Conservation (phyloP, 2,113 vertebrate genomes). For the Callospermophilus lateralis region DNA sequence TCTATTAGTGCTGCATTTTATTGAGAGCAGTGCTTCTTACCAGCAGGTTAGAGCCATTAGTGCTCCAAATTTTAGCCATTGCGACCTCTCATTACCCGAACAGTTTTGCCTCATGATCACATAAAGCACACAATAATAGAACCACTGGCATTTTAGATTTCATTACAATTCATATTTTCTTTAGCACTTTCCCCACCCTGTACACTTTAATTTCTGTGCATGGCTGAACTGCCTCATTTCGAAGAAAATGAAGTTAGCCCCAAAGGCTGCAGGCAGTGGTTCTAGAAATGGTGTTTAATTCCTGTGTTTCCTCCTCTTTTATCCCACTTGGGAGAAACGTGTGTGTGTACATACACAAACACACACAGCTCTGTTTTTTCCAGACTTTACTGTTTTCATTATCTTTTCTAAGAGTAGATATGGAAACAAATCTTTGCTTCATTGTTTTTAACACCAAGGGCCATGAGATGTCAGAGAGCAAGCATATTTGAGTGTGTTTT, state of each 20-base stretch:
- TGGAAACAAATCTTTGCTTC: slow-evolving; percentile 54
- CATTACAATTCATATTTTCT: slow-evolving; percentile 80
- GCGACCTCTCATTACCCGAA: slow-evolving; percentile 81
- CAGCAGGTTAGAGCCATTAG: slow-evolving; percentile 69
- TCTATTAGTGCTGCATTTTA: slow-evolving; percentile 72
- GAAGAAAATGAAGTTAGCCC: slow-evolving; percentile 61
- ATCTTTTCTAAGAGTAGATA: slow-evolving; percentile 11
- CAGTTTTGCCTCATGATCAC: slow-evolving; percentile 68
- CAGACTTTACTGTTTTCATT: not conserved
- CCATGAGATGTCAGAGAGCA: not conserved
- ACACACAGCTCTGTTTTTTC: not conserved
- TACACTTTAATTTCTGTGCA: slow-evolving; percentile 79
- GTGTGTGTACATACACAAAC: fast-evolving
- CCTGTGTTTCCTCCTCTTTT: not conserved
- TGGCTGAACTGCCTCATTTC: slow-evolving; percentile 67
- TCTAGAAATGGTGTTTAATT: slow-evolving; percentile 24
- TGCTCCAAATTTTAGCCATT: slow-evolving; percentile 64
- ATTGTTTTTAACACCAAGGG: slow-evolving; percentile 39
- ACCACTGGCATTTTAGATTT: slow-evolving; percentile 76
- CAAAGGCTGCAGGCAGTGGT: not conserved
- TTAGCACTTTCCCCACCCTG: slow-evolving; percentile 45
- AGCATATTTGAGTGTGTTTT: not conserved
- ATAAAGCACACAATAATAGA: slow-evolving; percentile 68
- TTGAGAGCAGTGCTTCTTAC: slow-evolving; percentile 72
- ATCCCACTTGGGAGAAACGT: not conserved